Percentiles rank a stretch among this genome's conserved stretches.
These are phyloP conservation scores for Nomada lathburiana DNA, from an alignment of 2,888 invertebrate genomes.

Conservation along the genomic window DNA sequence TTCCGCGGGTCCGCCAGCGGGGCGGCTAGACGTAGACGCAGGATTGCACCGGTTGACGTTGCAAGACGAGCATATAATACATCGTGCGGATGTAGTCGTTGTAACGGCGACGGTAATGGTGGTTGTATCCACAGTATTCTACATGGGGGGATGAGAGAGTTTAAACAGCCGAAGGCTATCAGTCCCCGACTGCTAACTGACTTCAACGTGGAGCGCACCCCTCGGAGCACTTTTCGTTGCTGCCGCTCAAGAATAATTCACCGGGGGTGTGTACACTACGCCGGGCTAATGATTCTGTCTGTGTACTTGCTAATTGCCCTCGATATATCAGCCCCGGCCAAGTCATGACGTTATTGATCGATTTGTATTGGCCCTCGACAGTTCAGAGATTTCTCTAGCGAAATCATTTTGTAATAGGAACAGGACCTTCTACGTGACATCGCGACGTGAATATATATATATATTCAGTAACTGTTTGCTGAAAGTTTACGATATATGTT, in stretches of 20 bases:
- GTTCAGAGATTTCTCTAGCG: no score
- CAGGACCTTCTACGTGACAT: no score
- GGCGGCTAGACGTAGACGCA: slow-evolving; percentile 39
- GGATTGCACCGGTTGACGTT: slow-evolving; percentile 53
- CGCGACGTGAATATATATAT: no score
- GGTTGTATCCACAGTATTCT: slow-evolving; percentile 69
- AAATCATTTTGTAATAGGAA: no score
- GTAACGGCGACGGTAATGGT: slow-evolving; percentile 64
- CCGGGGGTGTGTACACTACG: slow-evolving; percentile 48
- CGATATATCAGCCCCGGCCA: not conserved
- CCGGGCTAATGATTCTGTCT: slow-evolving; percentile 61
- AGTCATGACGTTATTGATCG: not conserved
- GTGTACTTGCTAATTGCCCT: slow-evolving; percentile 62
- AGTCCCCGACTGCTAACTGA: slow-evolving; percentile 78
- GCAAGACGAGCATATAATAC: slow-evolving; percentile 36
- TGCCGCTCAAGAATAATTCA: slow-evolving; percentile 60
- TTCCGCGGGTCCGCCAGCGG: slow-evolving; percentile 32
- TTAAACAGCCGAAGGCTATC: slow-evolving; percentile 79
- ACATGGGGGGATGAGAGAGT: slow-evolving; percentile 70
- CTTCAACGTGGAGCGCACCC: slow-evolving; percentile 62
- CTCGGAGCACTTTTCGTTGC: slow-evolving; percentile 59
- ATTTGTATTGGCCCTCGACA: no score
- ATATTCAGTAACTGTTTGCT: no score
- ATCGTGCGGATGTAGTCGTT: slow-evolving; percentile 28
- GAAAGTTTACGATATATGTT: no score